Conservation (phyloP, 2,113 vertebrate genomes). For the Archocentrus centrarchus region DNA sequence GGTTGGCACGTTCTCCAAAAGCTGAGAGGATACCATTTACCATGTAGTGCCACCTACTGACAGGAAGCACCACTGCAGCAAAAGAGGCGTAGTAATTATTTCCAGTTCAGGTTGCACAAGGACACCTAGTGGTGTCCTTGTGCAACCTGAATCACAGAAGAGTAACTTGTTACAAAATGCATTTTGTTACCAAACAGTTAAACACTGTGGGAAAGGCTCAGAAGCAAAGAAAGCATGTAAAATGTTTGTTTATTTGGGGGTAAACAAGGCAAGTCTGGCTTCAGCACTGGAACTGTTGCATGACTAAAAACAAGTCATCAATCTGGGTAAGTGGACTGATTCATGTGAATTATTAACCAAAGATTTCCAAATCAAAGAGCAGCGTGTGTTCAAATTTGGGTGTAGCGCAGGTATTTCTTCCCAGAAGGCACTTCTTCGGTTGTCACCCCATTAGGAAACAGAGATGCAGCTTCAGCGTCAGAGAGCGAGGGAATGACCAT, state of each 20-base stretch:
- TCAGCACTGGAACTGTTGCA: background rate
- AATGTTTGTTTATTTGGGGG: constrained; percentile 61
- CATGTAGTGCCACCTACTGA: constrained; percentile 37
- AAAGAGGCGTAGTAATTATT: background rate
- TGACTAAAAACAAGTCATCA: background rate
- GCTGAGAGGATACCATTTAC: background rate
- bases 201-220: background rate
- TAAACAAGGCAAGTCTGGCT: constrained; percentile 56
- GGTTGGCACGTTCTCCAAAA: background rate
- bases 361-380: background rate
- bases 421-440: constrained; percentile 92
- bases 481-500: constrained; percentile 93
- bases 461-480: constrained; percentile 86
- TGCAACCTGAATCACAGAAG: background rate
- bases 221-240: background rate
- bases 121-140: constrained; percentile 49
- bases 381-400: constrained; percentile 80
- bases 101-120: background rate
- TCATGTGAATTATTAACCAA: background rate
- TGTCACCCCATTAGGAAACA: constrained; percentile 90
- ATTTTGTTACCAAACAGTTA: background rate
- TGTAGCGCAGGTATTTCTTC: constrained; percentile 95
- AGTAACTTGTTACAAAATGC: background rate
- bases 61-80: background rate
- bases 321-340: background rate